Evolutionary conservation across 2,888 invertebrate genomes (phyloP), one percentile per base, ranked within the genome.

Genomic region (Villa cingulata): DNA sequence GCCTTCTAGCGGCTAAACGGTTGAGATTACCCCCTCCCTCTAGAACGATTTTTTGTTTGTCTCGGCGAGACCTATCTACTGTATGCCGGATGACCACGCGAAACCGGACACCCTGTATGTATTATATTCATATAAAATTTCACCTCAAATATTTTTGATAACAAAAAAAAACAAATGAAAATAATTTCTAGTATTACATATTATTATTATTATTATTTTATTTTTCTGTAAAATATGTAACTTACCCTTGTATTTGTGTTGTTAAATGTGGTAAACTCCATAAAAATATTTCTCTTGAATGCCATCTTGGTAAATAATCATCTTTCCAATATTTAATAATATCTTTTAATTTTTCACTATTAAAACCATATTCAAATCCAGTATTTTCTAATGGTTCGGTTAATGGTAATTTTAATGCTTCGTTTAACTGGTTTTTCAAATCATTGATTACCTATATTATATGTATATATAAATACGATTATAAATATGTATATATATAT

Each of bases 291-390:
- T 87, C 82, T 19, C 85, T 72, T 50, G 79, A 74, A 36, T 70
- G 68, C 83, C 83, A 86, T 45, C 71, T 70, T 52, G 74, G 74
- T 60, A 86, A 74, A 63, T 86, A 92, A 41, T 77, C 75, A 36
- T 78, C 78, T 23, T 74, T 74, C 95, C 95, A 95, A 63, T 85
- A 84, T n/a, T 80, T 73, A 1, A 86, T 62, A 3, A 91, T 70
- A 55, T 75, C 72, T 23, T 75, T 71, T 1, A 91, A 66, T 51
- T 78, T 80, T 20, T 78, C 71, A 0, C 80, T 71, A 58, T 87
- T 85, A 61, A 92, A 81, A 1, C 94, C 94, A 59, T 90, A 90
- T 52, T 80, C 75, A 65, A 88, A 91, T 4, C 75, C 76, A 0
- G 71, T 66, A 37, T 74, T 76, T 61, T 85, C 81, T 20, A 86